Conservation (phyloP, 2,797 vertebrate species). For the Eupleurogrammus muticus region DNA sequence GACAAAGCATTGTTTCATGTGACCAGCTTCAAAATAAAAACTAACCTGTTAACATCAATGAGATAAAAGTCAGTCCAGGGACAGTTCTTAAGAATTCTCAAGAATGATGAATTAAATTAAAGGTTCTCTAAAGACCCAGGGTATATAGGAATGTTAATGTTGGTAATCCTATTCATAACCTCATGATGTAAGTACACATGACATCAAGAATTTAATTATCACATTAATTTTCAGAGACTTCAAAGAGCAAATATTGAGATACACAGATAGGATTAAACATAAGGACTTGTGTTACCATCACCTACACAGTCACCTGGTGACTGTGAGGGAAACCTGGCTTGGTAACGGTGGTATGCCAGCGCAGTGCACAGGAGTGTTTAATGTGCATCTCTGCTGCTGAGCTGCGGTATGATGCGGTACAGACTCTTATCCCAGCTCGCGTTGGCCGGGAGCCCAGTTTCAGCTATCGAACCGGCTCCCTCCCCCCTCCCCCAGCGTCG, state of each 20-base stretch:
- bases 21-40: no score
- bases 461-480: conserved; percentile 21
- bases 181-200: no score
- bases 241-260: neutral
- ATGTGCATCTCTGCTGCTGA: conserved; percentile 22
- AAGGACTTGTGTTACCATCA: conserved; percentile 4
- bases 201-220: neutral
- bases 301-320: neutral
- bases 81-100: no score
- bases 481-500: neutral
- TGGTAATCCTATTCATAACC: no score
- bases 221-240: conserved; percentile 3
- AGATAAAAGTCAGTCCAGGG: no score
- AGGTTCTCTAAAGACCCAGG: no score
- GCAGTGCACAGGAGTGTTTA: neutral
- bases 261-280: conserved; percentile 5
- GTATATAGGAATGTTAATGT: no score
- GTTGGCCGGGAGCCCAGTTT: conserved; percentile 45
- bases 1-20: no score
- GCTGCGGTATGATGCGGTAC: conserved; percentile 32
- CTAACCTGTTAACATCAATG: no score
- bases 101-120: no score
- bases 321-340: neutral
- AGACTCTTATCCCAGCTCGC: conserved; percentile 29
- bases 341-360: conserved; percentile 4